Base-by-base conservation (phyloP, 2,113 vertebrate species). In the Hippocampus barbouri region DNA sequence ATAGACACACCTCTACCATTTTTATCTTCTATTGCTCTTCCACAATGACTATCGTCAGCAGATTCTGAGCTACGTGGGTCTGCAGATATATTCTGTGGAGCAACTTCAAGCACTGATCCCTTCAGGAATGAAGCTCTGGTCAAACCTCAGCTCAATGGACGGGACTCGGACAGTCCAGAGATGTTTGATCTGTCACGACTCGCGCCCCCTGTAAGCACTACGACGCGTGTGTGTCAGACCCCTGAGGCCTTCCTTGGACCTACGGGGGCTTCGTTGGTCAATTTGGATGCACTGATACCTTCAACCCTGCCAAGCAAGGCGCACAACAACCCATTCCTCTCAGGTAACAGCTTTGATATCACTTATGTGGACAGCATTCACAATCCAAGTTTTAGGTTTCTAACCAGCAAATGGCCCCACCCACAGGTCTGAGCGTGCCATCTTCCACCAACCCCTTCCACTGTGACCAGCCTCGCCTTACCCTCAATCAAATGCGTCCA, bases 401-500 rank as follows among this genome's bases (percentile, higher is more conserved):
- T 25, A 69, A 20, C 6, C 16, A 21, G 18, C 2, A 3, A 12
- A 8, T 11, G 68, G 68, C 0, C 79, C 75, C 30, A 41, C 27
- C 23, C 40, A 18, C 84, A 98, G 97, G 94, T 86, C 91, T 96
- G 78, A 94, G 93, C 30, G 83, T 93, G 0, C 94, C 95, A 0
- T 95, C 96, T 53, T 92, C 95, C 74, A 95, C 93, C 72, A 98
- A 98, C 86, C 97, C 96, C 0, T 98, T 98, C 81, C 94, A 94
- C 78, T 87, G 91, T 0, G 96, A 97, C 72, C 95, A 93, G 80
- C 91, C 92, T 63, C 94, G 95, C 63, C 94, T 94, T 11, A 95
- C 95, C 11, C 92, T 98, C 81, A 97, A 97, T 85, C 95, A 97
- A 92, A 95, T 98, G 93, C 93, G 95, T 40, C 93, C 94, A 1